Evolutionary conservation across 2,888 invertebrate species (phyloP), one percentile per base, ranked within the genome.

Genomic region (Drosophila falleni): DNA sequence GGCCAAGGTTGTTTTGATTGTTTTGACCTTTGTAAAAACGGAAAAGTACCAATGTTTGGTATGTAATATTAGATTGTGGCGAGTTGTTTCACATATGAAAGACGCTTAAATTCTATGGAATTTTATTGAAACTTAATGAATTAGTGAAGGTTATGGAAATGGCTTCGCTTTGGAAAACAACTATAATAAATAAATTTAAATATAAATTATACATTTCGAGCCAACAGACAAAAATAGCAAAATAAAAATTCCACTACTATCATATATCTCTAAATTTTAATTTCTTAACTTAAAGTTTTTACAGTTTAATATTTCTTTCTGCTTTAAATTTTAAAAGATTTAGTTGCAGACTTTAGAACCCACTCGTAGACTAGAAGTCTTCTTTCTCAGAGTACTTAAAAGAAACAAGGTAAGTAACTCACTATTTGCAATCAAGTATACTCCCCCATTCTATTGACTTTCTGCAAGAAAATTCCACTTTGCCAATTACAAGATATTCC

Each of bases 21-120:
- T 62, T 61, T 50, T 70, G 87, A 81, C 71, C 89, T 89, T 89
- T 89, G 89, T 79, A 83, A 51, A 42, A 16, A 62, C 16, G 71
- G 75, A 81, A 78, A 76, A 76, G 41, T 68, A 55, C 37, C 42
- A 60, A 55, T 53, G 53, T 46, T 47, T 54, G 41, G 39, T 35
- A 39, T 64, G 46, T 31, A 44, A 33, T 37, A 68, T 65, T 78
- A 55, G 50, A 33, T 49, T 68, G 55, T 37, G 13, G 39, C 23
- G 15, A 46, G 39, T 73, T 59, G 76, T 49, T 80, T 63, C 53
- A 68, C 39, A 59, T 39, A 44, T 42, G 41, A 39, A 26, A 51
- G 35, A 8, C 31, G 31, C 26, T 26, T 29, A 19, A 26, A 47
- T 26, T 0, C 1, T 19, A 31, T 51, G 60, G 55, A 54, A 61